A percentile compares a stretch with the other conserved stretches of the same genome.
Evolutionary conservation across 1,140 invertebrate species (phyloP).

Genomic region (Planococcus citri): DNA sequence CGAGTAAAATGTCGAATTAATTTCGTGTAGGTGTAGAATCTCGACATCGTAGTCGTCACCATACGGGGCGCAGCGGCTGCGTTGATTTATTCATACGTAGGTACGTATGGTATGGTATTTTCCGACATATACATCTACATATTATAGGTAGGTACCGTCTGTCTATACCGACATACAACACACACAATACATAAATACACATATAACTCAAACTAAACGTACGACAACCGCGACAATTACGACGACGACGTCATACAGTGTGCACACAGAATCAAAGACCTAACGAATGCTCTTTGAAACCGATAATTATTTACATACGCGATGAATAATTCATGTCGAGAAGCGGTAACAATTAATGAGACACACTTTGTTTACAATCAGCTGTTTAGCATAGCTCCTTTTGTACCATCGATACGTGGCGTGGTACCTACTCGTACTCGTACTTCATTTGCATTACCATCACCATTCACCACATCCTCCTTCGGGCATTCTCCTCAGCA

Average conservation of each 20-base stretch:
- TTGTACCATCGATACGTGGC: neutral
- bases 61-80: too few species aligned
- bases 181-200: neutral
- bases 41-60: too few species aligned
- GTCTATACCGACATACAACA: too few species aligned
- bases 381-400: slow-evolving; percentile 13
- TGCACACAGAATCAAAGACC: slow-evolving; percentile 1
- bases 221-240: neutral
- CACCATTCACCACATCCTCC: too few species aligned
- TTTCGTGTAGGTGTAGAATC: too few species aligned
- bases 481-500: too few species aligned
- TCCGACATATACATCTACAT: too few species aligned
- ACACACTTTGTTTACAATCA: slow-evolving; percentile 18
- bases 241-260: neutral
- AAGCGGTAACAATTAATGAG: slow-evolving; percentile 14
- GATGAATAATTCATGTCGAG: slow-evolving; percentile 16
- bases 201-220: neutral
- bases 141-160: too few species aligned
- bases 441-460: neutral
- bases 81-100: too few species aligned
- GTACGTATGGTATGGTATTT: too few species aligned
- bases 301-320: slow-evolving; percentile 16
- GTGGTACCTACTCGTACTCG: too few species aligned
- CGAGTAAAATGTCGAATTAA: too few species aligned
- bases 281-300: slow-evolving; percentile 19